Base-by-base conservation (phyloP, 2,888 invertebrate genomes). In the Calameuta filiformis region DNA sequence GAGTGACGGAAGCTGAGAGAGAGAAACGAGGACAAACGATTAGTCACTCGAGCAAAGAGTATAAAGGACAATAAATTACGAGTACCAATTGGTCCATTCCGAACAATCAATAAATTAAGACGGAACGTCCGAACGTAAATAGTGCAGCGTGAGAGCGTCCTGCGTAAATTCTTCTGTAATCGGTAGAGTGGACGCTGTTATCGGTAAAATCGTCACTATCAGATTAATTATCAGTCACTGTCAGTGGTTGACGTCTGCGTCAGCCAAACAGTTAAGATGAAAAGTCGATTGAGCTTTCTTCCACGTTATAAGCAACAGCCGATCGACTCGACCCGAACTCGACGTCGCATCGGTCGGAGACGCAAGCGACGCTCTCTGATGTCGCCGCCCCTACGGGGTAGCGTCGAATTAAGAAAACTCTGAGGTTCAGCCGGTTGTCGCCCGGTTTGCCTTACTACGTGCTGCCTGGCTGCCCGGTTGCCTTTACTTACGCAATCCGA, bases 361-460 rank as follows among this genome's bases (percentile, higher is more conserved):
- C 15, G 15, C 40, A 15, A 6, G 15, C 3, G 40, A 40, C 15
- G 40, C 15, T 6, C 15, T 40, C 40, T 15, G 40, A 40, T 40
- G 6, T 23, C 40, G 40, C 4, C 40, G 40, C 40, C 40, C 40
- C 40, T 23, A 40, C 15, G 31, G 12, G 12, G 23, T 34, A 71
- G 78, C 79, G 81, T 83, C 83, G 83, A 83, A 83, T 83, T 81
- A 79, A 83, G 83, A 83, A 81, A 83, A 75, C 74, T 69, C 68
- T 73, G 76, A 31, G 68, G 35, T 68, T 69, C 30, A 30, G 40
- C 23, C 75, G 34, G 80, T 77, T 80, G 79, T 80, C 77, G 76
- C 37, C n/a, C 23, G 68, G 75, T 30, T 56, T 56, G 15, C 74
- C 74, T 33, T 12, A 35, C 15, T 30, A 4, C 37, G 12, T 40